These are phyloP conservation scores for Pollenia labialis DNA, from an alignment of 2,888 invertebrate genomes.

Conservation along the genomic window DNA sequence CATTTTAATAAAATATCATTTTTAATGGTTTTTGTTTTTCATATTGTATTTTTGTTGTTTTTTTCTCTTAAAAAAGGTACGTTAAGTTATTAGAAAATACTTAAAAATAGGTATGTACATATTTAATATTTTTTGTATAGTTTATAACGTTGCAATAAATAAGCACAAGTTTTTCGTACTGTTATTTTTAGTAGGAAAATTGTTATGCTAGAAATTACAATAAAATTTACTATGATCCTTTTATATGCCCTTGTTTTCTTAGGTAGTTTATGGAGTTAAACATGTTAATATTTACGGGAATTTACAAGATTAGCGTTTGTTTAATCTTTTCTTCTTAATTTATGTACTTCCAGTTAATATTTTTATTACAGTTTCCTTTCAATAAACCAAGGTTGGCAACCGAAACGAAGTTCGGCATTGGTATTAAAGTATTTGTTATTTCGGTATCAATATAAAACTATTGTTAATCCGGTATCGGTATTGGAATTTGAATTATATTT, in stretches of 20 bases:
- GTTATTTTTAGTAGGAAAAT: slow-evolving; percentile 10
- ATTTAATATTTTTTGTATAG: slow-evolving; percentile 27
- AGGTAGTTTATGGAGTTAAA: background rate
- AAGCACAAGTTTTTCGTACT: background rate
- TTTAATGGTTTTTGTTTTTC: too few relatives aligned
- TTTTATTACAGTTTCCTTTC: background rate
- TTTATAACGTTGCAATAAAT: slow-evolving; percentile 54
- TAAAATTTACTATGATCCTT: slow-evolving; percentile 23
- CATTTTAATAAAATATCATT: background rate
- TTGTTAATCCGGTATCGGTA: too few relatives aligned
- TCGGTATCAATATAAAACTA: too few relatives aligned
- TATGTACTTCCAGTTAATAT: slow-evolving; percentile 7
- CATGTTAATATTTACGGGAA: slow-evolving; percentile 15
- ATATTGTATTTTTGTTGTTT: background rate
- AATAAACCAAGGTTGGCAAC: too few relatives aligned
- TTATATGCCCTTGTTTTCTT: slow-evolving; percentile 57
- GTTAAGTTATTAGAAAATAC: slow-evolving; percentile 31
- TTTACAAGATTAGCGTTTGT: slow-evolving; percentile 14
- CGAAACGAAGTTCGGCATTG: too few relatives aligned
- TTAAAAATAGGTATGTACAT: too few relatives aligned
- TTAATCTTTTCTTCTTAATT: slow-evolving; percentile 10
- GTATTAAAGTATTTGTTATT: too few relatives aligned
- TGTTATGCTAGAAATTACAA: slow-evolving; percentile 10
- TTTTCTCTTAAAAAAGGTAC: slow-evolving; percentile 52
- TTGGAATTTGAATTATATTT: too few relatives aligned